phyloP scores from a whole-genome alignment of 2,113 vertebrate species.

The Irena cyanogastra region DNA sequence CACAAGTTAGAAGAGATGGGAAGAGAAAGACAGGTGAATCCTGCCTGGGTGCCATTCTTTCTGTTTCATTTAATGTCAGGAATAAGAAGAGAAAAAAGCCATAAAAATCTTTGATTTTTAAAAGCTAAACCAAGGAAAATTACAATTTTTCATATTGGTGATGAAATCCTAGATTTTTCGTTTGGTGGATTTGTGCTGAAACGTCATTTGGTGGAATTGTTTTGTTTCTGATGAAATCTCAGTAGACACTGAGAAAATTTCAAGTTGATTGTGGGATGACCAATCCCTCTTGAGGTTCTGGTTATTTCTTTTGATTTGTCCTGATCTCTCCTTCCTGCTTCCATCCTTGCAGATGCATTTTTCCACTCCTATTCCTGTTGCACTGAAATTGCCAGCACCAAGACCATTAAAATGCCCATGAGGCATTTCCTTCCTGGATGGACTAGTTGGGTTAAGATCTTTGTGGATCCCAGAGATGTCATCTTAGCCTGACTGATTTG shows the following conservation, averaged over 20 bases:
- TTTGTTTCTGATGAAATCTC: background rate
- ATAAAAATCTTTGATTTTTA: background rate
- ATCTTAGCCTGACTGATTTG: background rate
- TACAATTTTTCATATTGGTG: background rate
- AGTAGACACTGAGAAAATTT: background rate
- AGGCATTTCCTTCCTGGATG: background rate
- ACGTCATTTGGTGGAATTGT: background rate
- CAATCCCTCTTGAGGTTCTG: background rate
- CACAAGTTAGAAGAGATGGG: background rate
- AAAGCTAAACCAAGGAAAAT: background rate
- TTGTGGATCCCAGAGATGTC: background rate
- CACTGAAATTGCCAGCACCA: background rate
- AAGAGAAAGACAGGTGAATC: background rate
- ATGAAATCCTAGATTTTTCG: background rate
- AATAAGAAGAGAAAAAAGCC: background rate
- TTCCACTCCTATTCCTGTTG: background rate
- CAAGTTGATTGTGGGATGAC: background rate
- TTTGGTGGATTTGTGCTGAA: background rate
- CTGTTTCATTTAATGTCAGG: background rate
- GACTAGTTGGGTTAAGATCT: background rate
- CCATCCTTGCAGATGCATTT: background rate
- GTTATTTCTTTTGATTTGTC: background rate
- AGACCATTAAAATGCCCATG: background rate
- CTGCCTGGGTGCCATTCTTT: background rate
- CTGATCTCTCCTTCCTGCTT: background rate